Conservation (phyloP, 2,888 invertebrate genomes). For the Cryptocephalus primarius region DNA sequence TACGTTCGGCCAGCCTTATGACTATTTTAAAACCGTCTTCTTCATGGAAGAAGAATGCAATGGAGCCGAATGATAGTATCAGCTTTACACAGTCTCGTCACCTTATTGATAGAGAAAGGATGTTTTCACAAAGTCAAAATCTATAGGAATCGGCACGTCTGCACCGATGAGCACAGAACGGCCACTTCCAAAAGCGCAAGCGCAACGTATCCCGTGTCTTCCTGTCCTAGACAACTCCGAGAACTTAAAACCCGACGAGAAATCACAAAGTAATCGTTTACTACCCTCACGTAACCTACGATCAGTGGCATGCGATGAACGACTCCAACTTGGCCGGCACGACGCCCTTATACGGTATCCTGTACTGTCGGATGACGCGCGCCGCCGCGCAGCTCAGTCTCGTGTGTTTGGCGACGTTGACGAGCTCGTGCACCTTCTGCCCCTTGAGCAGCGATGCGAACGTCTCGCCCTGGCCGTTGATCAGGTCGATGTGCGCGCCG, state of each 20-base stretch:
- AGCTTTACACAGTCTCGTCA: too few relatives aligned
- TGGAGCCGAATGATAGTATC: too few relatives aligned
- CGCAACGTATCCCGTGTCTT: background rate
- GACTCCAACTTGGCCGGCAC: constrained; percentile 67
- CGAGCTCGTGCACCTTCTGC: constrained; percentile 52
- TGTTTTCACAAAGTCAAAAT: too few relatives aligned
- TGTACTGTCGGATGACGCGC: constrained; percentile 61
- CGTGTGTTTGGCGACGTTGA: constrained; percentile 68
- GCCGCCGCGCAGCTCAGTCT: constrained; percentile 81
- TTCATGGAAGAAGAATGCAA: too few relatives aligned
- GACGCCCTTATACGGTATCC: constrained; percentile 53
- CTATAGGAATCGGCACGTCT: too few relatives aligned
- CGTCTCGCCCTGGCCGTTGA: constrained; percentile 66
- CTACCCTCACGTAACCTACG: constrained; percentile 6
- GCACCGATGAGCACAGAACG: too few relatives aligned
- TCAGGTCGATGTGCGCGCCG: constrained; percentile 78
- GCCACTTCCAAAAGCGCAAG: background rate
- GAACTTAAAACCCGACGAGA: background rate
- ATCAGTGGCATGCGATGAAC: constrained; percentile 49
- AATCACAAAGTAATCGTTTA: constrained; percentile 6
- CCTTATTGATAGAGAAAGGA: too few relatives aligned
- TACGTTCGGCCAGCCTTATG: too few relatives aligned
- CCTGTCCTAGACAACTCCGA: background rate
- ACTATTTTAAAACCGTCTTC: too few relatives aligned
- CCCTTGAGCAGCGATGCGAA: constrained; percentile 58